Conservation (phyloP, 2,797 vertebrate genomes). For the Paguma larvata region DNA sequence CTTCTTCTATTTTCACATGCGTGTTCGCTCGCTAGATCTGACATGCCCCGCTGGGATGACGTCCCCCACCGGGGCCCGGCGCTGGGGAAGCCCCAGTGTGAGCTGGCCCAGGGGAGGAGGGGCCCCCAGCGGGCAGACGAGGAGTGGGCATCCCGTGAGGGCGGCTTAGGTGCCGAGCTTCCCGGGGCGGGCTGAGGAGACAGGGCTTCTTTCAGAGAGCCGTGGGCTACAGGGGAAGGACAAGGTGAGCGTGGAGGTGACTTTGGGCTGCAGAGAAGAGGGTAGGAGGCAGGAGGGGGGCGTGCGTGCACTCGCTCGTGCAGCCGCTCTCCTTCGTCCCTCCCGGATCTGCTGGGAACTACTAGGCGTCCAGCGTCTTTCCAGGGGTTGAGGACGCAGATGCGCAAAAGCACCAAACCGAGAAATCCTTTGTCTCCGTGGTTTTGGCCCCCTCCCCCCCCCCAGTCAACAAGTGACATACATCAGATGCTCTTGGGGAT, state of each 20-base stretch:
- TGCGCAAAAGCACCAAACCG: neutral
- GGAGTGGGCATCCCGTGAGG: neutral
- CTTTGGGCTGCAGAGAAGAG: neutral
- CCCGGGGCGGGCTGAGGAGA: neutral
- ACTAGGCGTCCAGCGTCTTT: neutral
- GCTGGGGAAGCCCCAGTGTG: neutral
- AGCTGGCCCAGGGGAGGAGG: neutral
- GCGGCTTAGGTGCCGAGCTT: neutral
- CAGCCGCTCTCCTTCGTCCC: neutral
- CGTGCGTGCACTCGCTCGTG: neutral
- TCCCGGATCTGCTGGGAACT: neutral
- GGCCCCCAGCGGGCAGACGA: neutral
- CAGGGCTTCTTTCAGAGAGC: neutral
- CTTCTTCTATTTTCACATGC: neutral
- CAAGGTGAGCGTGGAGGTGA: neutral
- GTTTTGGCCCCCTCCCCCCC: neutral
- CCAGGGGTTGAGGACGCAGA: neutral
- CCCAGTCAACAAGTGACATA: neutral
- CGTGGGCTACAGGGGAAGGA: neutral
- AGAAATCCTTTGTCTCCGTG: neutral
- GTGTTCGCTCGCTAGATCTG: neutral
- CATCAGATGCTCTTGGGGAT: rapidly evolving
- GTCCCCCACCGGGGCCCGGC: neutral
- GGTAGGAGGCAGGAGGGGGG: neutral
- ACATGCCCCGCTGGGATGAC: no score